These are phyloP conservation scores for silkworm (Bombyx mori) DNA, from an alignment of 1,140 invertebrate species.

Conservation along the genomic window ASM3026992v2 NC_085111.1:12774501-12775000, in stretches of 20 bases:
- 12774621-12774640: slow-evolving; percentile 1
- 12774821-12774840: slow-evolving; percentile 31
- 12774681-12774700: slow-evolving; percentile 28
- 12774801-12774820: slow-evolving; percentile 23
- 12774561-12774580: slow-evolving; percentile 2
- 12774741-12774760: slow-evolving; percentile 11
- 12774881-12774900: slow-evolving; percentile 9
- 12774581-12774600: slow-evolving; percentile 3
- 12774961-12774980: neutral
- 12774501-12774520: neutral
- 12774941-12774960: slow-evolving; percentile 7
- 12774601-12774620: slow-evolving; percentile 1
- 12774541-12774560: neutral
- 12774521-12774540: slow-evolving; percentile 4
- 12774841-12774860: slow-evolving; percentile 13
- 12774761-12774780: slow-evolving; percentile 44
- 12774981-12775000: slow-evolving; percentile 3
- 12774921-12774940: slow-evolving; percentile 7
- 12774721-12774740: slow-evolving; percentile 29
- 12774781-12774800: slow-evolving; percentile 13
- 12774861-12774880: slow-evolving; percentile 6
- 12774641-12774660: neutral
- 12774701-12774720: slow-evolving; percentile 40
- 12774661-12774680: slow-evolving; percentile 1
- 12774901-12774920: slow-evolving; percentile 13